These are phyloP conservation scores for Neoascia interrupta DNA, from an alignment of 2,888 invertebrate species.

Conservation along the genomic window DNA sequence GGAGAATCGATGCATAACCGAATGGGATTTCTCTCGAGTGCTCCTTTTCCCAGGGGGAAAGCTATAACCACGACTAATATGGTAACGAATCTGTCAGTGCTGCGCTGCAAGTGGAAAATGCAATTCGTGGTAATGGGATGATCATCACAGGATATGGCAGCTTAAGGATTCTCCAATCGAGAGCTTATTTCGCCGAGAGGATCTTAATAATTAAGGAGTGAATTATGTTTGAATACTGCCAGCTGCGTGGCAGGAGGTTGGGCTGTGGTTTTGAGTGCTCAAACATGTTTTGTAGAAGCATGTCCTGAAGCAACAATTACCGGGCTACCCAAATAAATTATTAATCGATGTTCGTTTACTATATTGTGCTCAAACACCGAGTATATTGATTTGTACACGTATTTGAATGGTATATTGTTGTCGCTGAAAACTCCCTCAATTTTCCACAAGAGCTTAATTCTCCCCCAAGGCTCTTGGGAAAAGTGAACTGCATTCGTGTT, in stretches of 20 bases:
- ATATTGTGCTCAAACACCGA: no score
- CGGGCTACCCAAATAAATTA: no score
- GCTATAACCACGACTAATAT: background rate
- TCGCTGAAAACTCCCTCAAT: no score
- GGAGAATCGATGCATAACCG: conserved; percentile 56
- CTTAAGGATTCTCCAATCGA: conserved; percentile 8
- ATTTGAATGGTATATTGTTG: no score
- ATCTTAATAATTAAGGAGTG: conserved; percentile 23
- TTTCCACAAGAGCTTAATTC: no score
- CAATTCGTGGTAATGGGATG: conserved; percentile 22
- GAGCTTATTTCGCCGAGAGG: conserved; percentile 5
- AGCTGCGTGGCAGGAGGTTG: no score
- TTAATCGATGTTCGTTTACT: no score
- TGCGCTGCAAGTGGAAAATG: conserved; percentile 5
- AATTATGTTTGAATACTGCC: background rate
- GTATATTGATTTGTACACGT: no score
- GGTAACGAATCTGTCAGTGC: background rate
- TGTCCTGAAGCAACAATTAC: background rate
- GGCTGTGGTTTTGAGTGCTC: background rate
- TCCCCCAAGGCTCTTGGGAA: no score
- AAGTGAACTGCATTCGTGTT: no score
- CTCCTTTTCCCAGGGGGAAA: conserved; percentile 11
- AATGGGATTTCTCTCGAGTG: conserved; percentile 24
- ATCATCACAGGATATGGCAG: conserved; percentile 24
- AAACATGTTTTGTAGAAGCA: background rate